Evolutionary conservation across 2,888 invertebrate genomes (phyloP).

Genomic region (Heteromyza rotundicornis): DNA sequence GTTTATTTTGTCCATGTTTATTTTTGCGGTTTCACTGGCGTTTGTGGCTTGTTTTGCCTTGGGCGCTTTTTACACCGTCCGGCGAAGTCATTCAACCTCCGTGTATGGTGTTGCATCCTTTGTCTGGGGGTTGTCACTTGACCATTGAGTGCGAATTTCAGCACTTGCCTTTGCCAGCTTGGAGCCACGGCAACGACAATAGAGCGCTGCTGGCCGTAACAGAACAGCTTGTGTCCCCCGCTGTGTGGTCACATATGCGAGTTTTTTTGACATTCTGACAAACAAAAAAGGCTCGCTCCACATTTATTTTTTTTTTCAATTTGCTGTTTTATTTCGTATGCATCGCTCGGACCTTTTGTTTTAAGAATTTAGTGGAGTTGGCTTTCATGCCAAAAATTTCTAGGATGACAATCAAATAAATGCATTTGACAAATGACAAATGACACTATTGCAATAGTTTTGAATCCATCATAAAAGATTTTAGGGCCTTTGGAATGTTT

Average conservation of each 20-base stretch:
- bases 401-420: conserved; percentile 35
- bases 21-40: neutral
- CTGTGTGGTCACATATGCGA: conserved; percentile 40
- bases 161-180: conserved; percentile 32
- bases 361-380: neutral
- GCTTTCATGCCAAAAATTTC: neutral
- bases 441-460: neutral
- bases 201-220: conserved; percentile 12
- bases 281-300: neutral
- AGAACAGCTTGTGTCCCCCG: conserved; percentile 44
- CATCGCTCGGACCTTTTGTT: neutral
- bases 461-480: no score
- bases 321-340: conserved; percentile 18
- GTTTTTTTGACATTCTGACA: conserved; percentile 53
- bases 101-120: neutral
- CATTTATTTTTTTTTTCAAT: conserved; percentile 32
- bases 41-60: conserved; percentile 2
- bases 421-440: conserved; percentile 44
- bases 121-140: conserved; percentile 20
- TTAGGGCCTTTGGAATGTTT: no score
- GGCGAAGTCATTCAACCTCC: neutral
- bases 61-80: neutral
- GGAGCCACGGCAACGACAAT: conserved; percentile 6
- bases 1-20: neutral
- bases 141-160: conserved; percentile 48